phyloP scores from a whole-genome alignment of 2,888 invertebrate genomes.

The Anoplius nigerrimus region DNA sequence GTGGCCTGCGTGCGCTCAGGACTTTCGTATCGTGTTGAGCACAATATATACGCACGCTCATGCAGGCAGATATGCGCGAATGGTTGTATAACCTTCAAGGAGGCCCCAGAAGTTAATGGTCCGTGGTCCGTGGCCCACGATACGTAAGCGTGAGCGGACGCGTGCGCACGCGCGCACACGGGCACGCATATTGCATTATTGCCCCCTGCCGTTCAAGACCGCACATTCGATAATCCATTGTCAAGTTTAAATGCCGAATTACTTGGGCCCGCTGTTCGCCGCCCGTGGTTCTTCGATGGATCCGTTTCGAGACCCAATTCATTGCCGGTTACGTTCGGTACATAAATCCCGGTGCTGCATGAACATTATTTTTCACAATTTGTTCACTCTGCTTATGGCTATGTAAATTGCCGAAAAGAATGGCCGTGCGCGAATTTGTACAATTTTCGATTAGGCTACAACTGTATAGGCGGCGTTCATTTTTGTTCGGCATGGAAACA shows the following conservation, averaged over 20 bases:
- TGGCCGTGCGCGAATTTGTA: no score
- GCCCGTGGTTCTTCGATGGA: background rate
- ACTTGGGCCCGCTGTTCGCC: conserved; percentile 23
- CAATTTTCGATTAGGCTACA: no score
- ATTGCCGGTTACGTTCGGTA: no score
- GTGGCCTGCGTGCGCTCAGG: conserved; percentile 21
- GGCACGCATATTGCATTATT: conserved; percentile 54
- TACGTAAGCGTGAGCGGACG: background rate
- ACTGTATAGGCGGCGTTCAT: no score
- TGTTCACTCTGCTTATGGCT: no score
- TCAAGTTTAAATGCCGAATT: conserved; percentile 68
- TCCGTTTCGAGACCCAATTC: no score
- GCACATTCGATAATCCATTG: conserved; percentile 63
- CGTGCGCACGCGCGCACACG: background rate
- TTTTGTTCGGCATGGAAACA: no score
- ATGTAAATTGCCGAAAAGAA: no score
- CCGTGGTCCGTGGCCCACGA: conserved; percentile 8
- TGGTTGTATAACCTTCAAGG: conserved; percentile 54
- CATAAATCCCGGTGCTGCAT: no score
- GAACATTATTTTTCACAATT: no score
- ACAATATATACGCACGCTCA: conserved; percentile 24
- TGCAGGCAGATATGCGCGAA: conserved; percentile 42
- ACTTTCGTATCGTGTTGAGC: conserved; percentile 8
- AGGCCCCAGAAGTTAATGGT: conserved; percentile 38
- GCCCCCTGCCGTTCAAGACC: conserved; percentile 54